These are phyloP conservation scores for Peromyscus attwateri DNA, from an alignment of 2,797 vertebrate genomes.

Conservation along the genomic window DNA sequence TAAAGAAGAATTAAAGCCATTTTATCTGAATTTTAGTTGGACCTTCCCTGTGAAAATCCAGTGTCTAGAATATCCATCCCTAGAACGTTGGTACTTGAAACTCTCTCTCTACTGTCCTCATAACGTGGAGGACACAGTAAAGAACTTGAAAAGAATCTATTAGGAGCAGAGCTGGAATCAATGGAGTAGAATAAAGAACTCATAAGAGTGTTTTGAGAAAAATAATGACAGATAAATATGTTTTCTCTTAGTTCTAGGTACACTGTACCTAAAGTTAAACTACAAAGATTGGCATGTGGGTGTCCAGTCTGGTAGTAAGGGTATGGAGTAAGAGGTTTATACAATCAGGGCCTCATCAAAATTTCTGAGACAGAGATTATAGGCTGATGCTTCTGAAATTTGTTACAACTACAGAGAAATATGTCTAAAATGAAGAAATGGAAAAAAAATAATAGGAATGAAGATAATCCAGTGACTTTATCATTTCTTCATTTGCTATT, in stretches of 20 bases:
- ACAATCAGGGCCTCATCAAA: background rate
- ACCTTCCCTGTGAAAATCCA: background rate
- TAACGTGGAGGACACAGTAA: background rate
- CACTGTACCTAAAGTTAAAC: background rate
- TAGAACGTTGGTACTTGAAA: background rate
- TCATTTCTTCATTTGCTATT: background rate
- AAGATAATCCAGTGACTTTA: background rate
- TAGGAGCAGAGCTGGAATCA: background rate
- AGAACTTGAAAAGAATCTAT: background rate
- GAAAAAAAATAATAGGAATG: background rate
- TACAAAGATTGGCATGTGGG: background rate
- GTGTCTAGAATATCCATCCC: background rate
- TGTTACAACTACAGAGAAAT: background rate
- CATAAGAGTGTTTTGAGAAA: background rate
- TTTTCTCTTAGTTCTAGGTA: background rate
- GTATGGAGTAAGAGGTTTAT: background rate
- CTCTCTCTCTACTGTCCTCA: background rate
- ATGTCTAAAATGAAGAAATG: background rate
- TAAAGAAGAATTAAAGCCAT: background rate
- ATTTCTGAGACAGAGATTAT: background rate
- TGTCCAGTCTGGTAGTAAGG: background rate
- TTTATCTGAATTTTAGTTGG: slow-evolving; percentile 6
- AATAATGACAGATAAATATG: background rate
- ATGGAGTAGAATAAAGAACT: background rate
- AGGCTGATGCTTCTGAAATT: background rate